phyloP scores from a whole-genome alignment of 2,888 invertebrate genomes.

The Carterocephalus palaemon region DNA sequence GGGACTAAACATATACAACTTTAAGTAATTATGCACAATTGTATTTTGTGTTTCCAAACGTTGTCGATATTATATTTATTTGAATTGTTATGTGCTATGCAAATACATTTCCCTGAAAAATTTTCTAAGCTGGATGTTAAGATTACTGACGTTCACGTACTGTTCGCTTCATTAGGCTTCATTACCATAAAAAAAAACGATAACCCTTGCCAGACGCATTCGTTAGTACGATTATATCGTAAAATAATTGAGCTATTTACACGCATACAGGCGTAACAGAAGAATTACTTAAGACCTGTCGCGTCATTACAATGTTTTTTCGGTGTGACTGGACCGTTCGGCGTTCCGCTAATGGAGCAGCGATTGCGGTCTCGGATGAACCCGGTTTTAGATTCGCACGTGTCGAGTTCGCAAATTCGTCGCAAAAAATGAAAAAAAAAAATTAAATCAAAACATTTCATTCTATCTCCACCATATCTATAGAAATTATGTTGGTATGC shows the following conservation, averaged over 20 bases:
- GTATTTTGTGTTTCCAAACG: conserved; percentile 55
- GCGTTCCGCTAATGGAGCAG: conserved; percentile 25
- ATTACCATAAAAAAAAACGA: too few relatives aligned
- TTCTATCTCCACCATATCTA: neutral
- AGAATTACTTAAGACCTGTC: conserved; percentile 44
- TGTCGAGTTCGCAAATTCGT: conserved; percentile 41
- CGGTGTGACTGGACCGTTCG: conserved; percentile 35
- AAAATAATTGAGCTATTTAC: too few relatives aligned
- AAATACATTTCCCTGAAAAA: too few relatives aligned
- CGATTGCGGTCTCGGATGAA: conserved; percentile 31
- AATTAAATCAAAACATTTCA: neutral
- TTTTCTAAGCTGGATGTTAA: too few relatives aligned
- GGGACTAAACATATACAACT: conserved; percentile 53
- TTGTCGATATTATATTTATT: conserved; percentile 43
- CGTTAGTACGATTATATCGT: too few relatives aligned
- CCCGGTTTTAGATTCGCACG: conserved; percentile 30
- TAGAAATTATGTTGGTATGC: too few relatives aligned
- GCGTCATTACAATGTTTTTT: conserved; percentile 35
- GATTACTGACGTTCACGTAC: neutral
- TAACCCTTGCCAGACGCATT: too few relatives aligned
- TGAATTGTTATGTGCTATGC: too few relatives aligned
- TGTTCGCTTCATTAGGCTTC: too few relatives aligned
- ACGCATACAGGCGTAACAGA: neutral
- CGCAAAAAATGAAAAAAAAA: conserved; percentile 45
- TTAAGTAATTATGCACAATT: conserved; percentile 68